Conservation (phyloP, 2,797 vertebrate genomes). For the Gymnopithys bicolor region DNA sequence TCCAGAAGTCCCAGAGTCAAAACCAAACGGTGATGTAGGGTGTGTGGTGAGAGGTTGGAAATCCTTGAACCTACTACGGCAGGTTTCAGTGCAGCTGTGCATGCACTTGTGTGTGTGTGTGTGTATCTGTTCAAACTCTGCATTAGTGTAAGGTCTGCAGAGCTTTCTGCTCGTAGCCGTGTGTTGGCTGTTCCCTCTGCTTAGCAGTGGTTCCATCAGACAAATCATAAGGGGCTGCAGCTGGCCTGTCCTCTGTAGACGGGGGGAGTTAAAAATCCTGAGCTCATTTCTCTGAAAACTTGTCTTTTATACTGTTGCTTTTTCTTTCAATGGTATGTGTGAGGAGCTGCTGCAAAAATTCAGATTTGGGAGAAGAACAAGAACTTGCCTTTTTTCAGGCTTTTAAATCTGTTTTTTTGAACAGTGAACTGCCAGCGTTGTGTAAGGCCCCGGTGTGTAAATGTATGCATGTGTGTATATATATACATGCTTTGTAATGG, state of each 20-base stretch:
- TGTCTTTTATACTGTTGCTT: background rate
- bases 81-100: background rate
- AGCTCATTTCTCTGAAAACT: background rate
- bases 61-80: background rate
- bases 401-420: background rate
- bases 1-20: background rate
- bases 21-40: background rate
- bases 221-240: background rate
- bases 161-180: rapidly evolving
- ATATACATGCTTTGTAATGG: background rate
- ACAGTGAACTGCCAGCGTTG: background rate
- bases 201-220: background rate
- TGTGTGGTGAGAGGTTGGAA: background rate
- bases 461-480: background rate
- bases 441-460: too few relatives aligned
- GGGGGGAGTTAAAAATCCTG: background rate
- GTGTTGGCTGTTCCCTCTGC: background rate
- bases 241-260: too few relatives aligned
- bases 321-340: background rate
- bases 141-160: background rate
- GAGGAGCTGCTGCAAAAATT: background rate
- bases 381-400: background rate
- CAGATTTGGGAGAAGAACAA: background rate
- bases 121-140: background rate
- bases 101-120: rapidly evolving